phyloP scores from a whole-genome alignment of 2,888 invertebrate species.

The Eucera pruinosa region DNA sequence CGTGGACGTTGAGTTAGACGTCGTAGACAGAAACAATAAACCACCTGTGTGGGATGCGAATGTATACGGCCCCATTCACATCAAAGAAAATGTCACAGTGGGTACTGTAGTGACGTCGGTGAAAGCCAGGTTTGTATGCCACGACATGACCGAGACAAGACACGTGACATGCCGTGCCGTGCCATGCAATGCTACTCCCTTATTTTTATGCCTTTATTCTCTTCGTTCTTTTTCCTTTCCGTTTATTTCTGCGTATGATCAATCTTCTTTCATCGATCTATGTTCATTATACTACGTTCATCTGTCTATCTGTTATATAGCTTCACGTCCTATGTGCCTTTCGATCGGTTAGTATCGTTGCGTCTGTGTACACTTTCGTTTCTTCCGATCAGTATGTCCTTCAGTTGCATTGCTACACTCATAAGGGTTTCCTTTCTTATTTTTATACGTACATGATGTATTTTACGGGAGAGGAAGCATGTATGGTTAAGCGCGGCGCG shows the following conservation, averaged over 20 bases:
- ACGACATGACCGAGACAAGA: conserved; percentile 82
- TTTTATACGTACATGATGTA: conserved; percentile 37
- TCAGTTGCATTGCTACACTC: conserved; percentile 35
- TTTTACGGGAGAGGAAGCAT: conserved; percentile 71
- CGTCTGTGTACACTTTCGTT: conserved; percentile 1
- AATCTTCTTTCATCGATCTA: neutral
- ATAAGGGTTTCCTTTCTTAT: conserved; percentile 27
- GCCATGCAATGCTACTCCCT: conserved; percentile 80
- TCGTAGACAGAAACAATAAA: conserved; percentile 99
- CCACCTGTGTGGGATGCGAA: conserved; percentile 98
- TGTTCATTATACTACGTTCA: neutral
- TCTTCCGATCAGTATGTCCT: neutral
- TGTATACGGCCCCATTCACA: conserved; percentile 98
- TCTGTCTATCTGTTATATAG: neutral
- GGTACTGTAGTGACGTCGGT: conserved; percentile 99
- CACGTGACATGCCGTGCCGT: conserved; percentile 82
- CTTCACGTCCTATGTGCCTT: neutral
- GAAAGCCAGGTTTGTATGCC: conserved; percentile 97
- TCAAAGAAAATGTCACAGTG: conserved; percentile 99
- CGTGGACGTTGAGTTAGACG: conserved; percentile 98
- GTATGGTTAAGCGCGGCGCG: conserved; percentile 81
- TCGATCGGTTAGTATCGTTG: conserved; percentile 10
- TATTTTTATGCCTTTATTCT: too few relatives aligned
- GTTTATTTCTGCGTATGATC: too few relatives aligned
- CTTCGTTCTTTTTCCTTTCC: too few relatives aligned